These are phyloP conservation scores for Clitarchus hookeri DNA, from an alignment of 2,888 invertebrate species.

Conservation along the genomic window DNA sequence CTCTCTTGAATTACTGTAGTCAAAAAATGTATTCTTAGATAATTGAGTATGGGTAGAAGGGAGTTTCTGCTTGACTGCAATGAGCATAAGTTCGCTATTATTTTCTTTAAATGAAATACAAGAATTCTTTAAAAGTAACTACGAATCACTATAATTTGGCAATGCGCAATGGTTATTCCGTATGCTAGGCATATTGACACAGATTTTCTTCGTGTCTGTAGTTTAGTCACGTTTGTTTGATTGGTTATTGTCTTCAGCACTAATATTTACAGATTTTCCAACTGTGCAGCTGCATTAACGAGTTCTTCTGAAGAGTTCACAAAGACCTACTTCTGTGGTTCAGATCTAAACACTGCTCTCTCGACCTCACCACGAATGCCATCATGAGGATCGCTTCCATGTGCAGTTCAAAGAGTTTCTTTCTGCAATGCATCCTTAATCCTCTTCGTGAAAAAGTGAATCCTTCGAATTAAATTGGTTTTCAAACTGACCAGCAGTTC, in stretches of 20 bases:
- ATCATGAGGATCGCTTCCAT: not conserved
- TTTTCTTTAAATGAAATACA: not conserved
- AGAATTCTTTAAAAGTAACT: not conserved
- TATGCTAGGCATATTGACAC: not conserved
- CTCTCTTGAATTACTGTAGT: no score
- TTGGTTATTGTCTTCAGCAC: not conserved
- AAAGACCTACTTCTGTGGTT: not conserved
- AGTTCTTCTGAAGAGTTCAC: not conserved
- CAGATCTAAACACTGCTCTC: not conserved
- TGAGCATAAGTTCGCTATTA: not conserved
- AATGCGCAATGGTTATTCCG: not conserved
- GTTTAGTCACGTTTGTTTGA: not conserved
- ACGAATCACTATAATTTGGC: not conserved
- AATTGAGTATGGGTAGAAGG: not conserved
- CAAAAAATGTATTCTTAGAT: no score
- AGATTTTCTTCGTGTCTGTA: not conserved
- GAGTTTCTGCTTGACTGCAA: not conserved
- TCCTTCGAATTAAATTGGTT: not conserved
- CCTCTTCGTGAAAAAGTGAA: not conserved
- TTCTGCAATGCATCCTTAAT: not conserved
- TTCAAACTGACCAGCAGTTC: not conserved
- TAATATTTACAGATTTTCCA: not conserved
- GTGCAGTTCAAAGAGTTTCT: not conserved
- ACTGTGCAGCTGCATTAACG: not conserved
- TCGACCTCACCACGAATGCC: not conserved